Base-by-base conservation (phyloP, 1,140 invertebrate species). In the Aphaenogaster ashmeadi region DNA sequence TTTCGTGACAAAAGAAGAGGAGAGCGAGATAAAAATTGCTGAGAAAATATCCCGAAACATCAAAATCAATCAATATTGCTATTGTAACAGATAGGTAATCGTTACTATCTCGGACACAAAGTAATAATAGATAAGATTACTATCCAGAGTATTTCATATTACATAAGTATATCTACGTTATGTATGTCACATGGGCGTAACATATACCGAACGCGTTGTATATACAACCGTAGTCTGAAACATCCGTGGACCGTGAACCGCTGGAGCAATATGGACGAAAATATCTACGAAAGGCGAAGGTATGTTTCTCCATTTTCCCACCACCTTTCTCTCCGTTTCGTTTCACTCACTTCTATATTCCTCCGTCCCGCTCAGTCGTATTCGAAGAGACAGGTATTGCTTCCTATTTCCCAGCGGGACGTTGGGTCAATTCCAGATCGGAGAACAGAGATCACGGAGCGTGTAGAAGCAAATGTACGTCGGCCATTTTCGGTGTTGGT, bases 331-430 rank as follows among this genome's bases (percentile, higher is more conserved):
- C 21, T 54, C 58, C 41, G 8, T 89, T 75, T 33, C 36, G 13
- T 33, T 13, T 50, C 33, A n/a, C 50, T 44, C n/a, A 11, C 47
- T 67, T 71, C 56, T 38, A 33, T 72, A 44, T 78, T 58, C 47
- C 44, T 54, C 56, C 7, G n/a, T 44, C n/a, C n/a, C 11, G 50
- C 36, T 52, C 64, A 33, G 67, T n/a, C 83, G 38, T 79, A 79
- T 84, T 66, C 62, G 56, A 44, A 58, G 58, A 66, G 52, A 56
- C 88, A 89, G 80, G 87, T 90, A 90, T 92, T 81, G 88, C 89
- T 91, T 87, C 87, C 84, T 93, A 94, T 94, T 94, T 94, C 93
- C 93, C 93, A 86, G 54, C 93, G 92, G 92, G 90, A 67, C 66
- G 21, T 83, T 88, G 62, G 88, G 91, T 92, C 91, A 89, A 93